Evolutionary conservation across 2,113 vertebrate genomes (phyloP).

Genomic region (Perca schrenkii): DNA sequence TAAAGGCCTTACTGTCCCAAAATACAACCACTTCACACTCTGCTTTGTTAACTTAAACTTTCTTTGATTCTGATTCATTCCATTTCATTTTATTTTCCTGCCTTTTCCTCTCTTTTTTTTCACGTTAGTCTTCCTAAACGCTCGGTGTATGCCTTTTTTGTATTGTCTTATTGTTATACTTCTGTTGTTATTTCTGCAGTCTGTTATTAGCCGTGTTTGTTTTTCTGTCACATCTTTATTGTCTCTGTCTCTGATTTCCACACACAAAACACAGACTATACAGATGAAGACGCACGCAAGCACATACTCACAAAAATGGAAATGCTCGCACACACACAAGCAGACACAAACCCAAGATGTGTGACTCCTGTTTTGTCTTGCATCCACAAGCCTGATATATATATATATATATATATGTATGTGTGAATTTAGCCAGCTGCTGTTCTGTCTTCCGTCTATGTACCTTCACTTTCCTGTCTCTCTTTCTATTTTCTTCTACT

Average conservation of each 20-base stretch:
- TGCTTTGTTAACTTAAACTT: constrained; percentile 54
- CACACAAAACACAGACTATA: constrained; percentile 70
- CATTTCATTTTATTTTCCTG: constrained; percentile 20
- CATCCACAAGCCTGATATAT: constrained; percentile 92
- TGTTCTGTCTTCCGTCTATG: constrained; percentile 41
- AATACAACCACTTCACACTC: constrained; percentile 52
- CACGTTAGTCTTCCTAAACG: constrained; percentile 75
- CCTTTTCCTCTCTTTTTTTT: constrained; percentile 15
- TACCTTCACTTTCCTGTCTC: background rate
- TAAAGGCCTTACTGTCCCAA: constrained; percentile 91
- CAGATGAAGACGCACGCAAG: constrained; percentile 14
- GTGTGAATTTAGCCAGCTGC: constrained; percentile 62
- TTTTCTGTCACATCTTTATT: constrained; percentile 88
- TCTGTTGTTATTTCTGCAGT: constrained; percentile 81
- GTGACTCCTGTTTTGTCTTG: constrained; percentile 89
- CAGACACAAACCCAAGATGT: constrained; percentile 73
- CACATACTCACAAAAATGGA: constrained; percentile 13
- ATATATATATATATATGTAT: constrained; percentile 75
- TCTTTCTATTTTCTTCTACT: background rate
- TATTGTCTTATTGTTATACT: constrained; percentile 85
- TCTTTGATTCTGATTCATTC: constrained; percentile 28
- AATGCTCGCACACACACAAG: background rate
- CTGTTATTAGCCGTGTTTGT: constrained; percentile 54
- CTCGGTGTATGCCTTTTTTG: constrained; percentile 86
- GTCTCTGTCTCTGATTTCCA: constrained; percentile 84